Evolutionary conservation across 2,113 vertebrate genomes (phyloP).

Genomic region (Numenius arquata): DNA sequence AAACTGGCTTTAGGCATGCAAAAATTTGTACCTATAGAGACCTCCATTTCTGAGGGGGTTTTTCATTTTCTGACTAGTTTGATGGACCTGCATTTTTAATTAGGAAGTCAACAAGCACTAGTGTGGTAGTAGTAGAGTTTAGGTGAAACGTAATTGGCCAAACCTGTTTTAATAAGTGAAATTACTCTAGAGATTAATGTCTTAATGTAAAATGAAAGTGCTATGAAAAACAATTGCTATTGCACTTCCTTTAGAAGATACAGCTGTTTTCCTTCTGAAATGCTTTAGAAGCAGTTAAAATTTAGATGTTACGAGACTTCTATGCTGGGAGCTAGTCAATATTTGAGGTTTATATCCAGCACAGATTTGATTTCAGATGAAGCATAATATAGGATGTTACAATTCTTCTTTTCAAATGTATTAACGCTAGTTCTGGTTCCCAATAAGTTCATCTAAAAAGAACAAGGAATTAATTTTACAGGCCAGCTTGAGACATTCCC

Average conservation of each 20-base stretch:
- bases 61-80: not conserved
- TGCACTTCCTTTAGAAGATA: not conserved
- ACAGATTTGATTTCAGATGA: not conserved
- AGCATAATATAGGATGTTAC: not conserved
- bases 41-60: constrained; percentile 12
- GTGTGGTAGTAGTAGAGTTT: not conserved
- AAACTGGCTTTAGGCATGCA: constrained; percentile 33
- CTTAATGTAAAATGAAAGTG: not conserved
- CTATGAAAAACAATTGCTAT: not conserved
- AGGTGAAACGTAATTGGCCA: not conserved
- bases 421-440: not conserved
- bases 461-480: not conserved
- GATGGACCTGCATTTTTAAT: constrained; percentile 60
- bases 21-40: constrained; percentile 38
- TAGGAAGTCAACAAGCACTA: constrained; percentile 20
- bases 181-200: not conserved
- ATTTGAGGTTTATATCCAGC: constrained; percentile 2
- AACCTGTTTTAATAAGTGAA: constrained; percentile 5
- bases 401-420: not conserved
- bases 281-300: constrained; percentile 3
- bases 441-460: not conserved
- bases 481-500: not conserved
- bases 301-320: not conserved
- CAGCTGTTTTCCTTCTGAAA: not conserved
- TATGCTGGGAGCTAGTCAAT: not conserved